Conservation (phyloP, 2,888 invertebrate genomes). For the Willowsia nigromaculata region DNA sequence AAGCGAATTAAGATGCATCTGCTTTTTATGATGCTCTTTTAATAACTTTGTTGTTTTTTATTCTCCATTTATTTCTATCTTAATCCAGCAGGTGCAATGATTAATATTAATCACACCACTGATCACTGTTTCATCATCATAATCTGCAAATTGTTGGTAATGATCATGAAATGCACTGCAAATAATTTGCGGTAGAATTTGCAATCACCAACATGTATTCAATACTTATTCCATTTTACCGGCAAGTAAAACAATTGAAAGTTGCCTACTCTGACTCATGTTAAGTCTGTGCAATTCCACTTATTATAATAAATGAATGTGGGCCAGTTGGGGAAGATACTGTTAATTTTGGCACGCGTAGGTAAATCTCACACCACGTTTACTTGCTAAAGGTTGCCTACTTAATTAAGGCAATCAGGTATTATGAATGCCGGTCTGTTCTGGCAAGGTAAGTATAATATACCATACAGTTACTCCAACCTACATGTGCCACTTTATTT, state of each 20-base stretch:
- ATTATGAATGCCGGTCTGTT: neutral
- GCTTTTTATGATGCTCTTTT: neutral
- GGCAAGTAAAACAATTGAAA: constrained; percentile 9
- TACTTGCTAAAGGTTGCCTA: too few relatives aligned
- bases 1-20: neutral
- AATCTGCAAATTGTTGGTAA: neutral
- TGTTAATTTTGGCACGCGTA: neutral
- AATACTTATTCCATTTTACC: neutral
- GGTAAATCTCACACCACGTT: too few relatives aligned
- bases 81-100: neutral
- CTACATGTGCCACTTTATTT: neutral
- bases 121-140: neutral
- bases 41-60: neutral
- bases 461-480: neutral
- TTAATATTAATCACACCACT: neutral
- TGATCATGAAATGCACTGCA: constrained; percentile 19
- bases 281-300: neutral
- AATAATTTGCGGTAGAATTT: neutral
- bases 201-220: neutral
- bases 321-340: neutral
- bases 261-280: neutral
- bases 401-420: too few relatives aligned
- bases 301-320: neutral
- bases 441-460: neutral
- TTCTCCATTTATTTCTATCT: neutral